Conservation (phyloP, 1,140 invertebrate species). For the Drosophila takahashii region DNA sequence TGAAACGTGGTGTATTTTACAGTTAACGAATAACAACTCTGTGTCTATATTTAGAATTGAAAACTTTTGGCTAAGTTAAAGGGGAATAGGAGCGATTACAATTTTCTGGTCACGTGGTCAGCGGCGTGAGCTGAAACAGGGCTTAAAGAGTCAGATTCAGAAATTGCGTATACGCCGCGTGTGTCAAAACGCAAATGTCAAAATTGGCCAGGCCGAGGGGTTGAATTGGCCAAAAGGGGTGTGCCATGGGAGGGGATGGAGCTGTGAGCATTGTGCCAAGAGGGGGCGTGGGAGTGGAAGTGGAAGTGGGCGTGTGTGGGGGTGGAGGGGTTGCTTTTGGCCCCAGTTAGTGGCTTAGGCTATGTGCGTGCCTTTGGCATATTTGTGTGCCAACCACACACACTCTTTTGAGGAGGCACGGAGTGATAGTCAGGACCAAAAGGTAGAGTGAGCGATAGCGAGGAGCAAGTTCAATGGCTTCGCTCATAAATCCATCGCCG, state of each 20-base stretch:
- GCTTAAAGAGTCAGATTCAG: slow-evolving; percentile 39
- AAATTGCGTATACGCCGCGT: slow-evolving; percentile 74
- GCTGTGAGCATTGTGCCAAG: slow-evolving; percentile 2
- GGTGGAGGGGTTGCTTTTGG: background rate
- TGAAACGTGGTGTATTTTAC: slow-evolving; percentile 5
- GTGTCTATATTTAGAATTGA: slow-evolving; percentile 26
- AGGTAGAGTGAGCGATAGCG: slow-evolving; percentile 19
- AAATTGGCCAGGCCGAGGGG: slow-evolving; percentile 23
- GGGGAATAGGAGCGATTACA: slow-evolving; percentile 8
- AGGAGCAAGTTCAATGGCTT: slow-evolving; percentile 62
- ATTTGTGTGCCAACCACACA: slow-evolving; percentile 51
- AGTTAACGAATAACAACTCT: slow-evolving; percentile 1
- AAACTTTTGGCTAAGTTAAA: slow-evolving; percentile 38
- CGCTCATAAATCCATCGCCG: slow-evolving; percentile 71
- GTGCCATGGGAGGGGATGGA: background rate
- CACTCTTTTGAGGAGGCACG: slow-evolving; percentile 4
- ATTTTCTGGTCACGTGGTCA: slow-evolving; percentile 45
- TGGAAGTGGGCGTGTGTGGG: background rate
- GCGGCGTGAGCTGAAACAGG: slow-evolving; percentile 10
- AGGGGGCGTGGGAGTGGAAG: slow-evolving; percentile 1
- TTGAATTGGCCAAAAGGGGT: background rate
- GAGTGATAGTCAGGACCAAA: slow-evolving; percentile 1
- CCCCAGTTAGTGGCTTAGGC: slow-evolving; percentile 36
- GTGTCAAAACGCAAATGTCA: slow-evolving; percentile 52
- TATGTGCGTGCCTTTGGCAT: slow-evolving; percentile 66